Percentiles rank a stretch among this genome's conserved stretches.
phyloP scores from a whole-genome alignment of 2,113 vertebrate species.

The Chionodraco myersi region DNA sequence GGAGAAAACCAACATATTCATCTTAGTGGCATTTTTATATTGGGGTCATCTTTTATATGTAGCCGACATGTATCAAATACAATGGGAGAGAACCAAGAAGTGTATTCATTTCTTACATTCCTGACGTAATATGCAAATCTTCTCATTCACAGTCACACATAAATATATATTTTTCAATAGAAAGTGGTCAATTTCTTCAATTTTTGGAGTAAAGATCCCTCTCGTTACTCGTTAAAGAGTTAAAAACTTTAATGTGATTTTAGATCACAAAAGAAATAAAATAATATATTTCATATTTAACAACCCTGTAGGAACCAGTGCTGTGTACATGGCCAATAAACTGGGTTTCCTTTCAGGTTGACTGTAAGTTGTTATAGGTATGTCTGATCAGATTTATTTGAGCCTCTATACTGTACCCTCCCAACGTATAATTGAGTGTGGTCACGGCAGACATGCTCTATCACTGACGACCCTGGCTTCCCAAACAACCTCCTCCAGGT shows the following conservation, averaged over 20 bases:
- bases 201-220: neutral
- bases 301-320: too few species aligned
- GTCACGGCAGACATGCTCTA: constrained; percentile 20
- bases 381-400: neutral
- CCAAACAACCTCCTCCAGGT: constrained; percentile 34
- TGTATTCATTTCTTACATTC: neutral
- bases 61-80: neutral
- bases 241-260: neutral
- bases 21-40: neutral
- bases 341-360: neutral
- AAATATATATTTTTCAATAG: neutral
- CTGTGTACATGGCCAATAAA: too few species aligned
- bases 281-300: too few species aligned
- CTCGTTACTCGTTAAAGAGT: neutral
- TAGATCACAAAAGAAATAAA: neutral
- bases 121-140: neutral
- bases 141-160: neutral
- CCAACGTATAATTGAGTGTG: constrained; percentile 7
- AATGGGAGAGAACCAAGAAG: neutral
- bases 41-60: neutral
- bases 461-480: constrained; percentile 28
- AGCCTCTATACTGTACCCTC: neutral
- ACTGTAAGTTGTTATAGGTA: neutral
- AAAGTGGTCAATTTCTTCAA: neutral
- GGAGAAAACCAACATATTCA: neutral